Evolutionary conservation across 2,888 invertebrate species (phyloP), one percentile per base, ranked within the genome.

Genomic region (Nysson spinosus): DNA sequence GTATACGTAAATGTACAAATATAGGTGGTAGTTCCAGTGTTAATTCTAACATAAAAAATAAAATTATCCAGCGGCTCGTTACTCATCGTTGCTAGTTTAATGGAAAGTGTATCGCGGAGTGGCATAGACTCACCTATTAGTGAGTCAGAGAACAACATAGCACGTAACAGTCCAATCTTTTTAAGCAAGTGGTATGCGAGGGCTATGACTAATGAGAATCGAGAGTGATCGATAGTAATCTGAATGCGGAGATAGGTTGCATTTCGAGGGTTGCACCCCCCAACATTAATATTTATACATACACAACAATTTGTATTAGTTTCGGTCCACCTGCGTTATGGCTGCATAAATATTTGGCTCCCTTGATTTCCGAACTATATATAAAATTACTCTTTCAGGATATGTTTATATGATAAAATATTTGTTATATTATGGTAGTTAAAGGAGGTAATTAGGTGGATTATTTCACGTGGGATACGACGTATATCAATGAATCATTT

Each of bases 191-290:
- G 12, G 28, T 57, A 51, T 39, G 61, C 30, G 50, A 58, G 51
- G 19, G 11, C 32, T 58, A 72, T 74, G 74, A 74, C 74, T 75
- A 75, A 74, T 63, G 57, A 52, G 30, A 56, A 66, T 66, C 46
- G 42, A 52, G 24, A 49, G 9, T 34, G 72, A 44, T 72, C 74
- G 75, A 73, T 74, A 64, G 63, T 35, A 63, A 49, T 52, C 51
- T 19, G 54, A 63, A 35, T 46, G 56, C 50, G 20, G 26, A 49
- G 32, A 19, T 54, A 35, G 39, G 57, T 43, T 51, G 24, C n/a
- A n/a, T n/a, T n/a, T n/a, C 51, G 26, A 47, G 54, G 28, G 50
- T 22, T 24, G 28, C 43, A 40, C 20, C 19, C 34, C 51, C 47
- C 30, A 42, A 37, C 50, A 57, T 57, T 62, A 57, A 69, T 67